A percentile compares a stretch with the other conserved stretches of the same genome.
Evolutionary conservation across 1,140 invertebrate genomes (phyloP).

Genomic region (Drosophila bocki): DNA sequence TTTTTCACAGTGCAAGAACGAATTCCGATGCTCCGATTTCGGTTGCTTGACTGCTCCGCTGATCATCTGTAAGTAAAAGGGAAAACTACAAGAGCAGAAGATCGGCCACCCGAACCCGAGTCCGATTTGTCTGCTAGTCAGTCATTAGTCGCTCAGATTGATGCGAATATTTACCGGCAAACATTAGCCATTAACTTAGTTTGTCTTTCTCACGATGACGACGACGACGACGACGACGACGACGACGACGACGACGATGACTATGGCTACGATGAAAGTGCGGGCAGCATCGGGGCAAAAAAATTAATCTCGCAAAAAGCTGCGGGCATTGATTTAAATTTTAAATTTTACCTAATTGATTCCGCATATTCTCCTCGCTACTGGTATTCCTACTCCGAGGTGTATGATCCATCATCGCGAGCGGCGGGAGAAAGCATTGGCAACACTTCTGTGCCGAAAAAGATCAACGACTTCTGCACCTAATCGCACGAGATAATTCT

Average conservation of each 20-base stretch:
- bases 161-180: constrained; percentile 54
- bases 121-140: constrained; percentile 43
- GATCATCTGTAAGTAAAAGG: constrained; percentile 60
- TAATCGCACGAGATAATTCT: constrained; percentile 22
- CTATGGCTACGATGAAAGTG: constrained; percentile 42
- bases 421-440: constrained; percentile 67
- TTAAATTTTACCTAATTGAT: constrained; percentile 52
- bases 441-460: constrained; percentile 15
- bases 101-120: constrained; percentile 9
- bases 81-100: constrained; percentile 36
- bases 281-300: constrained; percentile 13
- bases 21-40: constrained; percentile 62
- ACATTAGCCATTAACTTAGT: constrained; percentile 41
- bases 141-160: constrained; percentile 39
- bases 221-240: not conserved
- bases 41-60: not conserved
- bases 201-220: constrained; percentile 67
- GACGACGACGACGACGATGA: not conserved
- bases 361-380: constrained; percentile 53
- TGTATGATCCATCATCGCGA: constrained; percentile 59
- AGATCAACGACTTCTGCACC: constrained; percentile 42
- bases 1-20: constrained; percentile 35
- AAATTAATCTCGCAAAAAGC: constrained; percentile 30
- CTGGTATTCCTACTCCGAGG: constrained; percentile 54
- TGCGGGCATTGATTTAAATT: constrained; percentile 69